Conservation (phyloP, 2,888 invertebrate genomes). For the Cabera pusaria region DNA sequence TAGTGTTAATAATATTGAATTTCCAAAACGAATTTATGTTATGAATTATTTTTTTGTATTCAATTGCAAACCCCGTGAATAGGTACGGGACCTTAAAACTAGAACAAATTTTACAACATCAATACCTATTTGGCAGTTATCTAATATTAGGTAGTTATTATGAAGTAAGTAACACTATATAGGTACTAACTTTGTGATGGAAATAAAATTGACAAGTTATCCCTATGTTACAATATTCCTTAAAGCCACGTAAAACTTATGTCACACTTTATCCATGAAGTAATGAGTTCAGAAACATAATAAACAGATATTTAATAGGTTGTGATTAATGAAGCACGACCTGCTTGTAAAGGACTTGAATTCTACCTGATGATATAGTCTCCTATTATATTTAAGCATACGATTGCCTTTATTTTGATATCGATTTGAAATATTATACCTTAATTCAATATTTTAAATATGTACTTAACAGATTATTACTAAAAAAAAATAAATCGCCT, state of each 20-base stretch:
- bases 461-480: too few relatives aligned
- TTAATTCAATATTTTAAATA: too few relatives aligned
- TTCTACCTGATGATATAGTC: too few relatives aligned
- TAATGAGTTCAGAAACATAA: too few relatives aligned
- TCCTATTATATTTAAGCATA: too few relatives aligned
- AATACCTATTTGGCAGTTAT: conserved; percentile 79
- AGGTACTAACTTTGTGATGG: conserved; percentile 46
- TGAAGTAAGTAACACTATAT: conserved; percentile 45
- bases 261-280: too few relatives aligned
- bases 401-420: too few relatives aligned
- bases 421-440: too few relatives aligned
- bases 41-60: conserved; percentile 22
- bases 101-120: conserved; percentile 69
- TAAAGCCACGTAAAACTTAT: conserved; percentile 4
- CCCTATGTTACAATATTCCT: conserved; percentile 13
- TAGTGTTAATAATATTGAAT: conserved; percentile 35
- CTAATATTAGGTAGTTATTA: conserved; percentile 55
- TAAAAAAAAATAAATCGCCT: too few relatives aligned
- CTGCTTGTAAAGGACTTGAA: too few relatives aligned
- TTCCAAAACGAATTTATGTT: conserved; percentile 30
- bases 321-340: too few relatives aligned
- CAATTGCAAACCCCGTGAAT: conserved; percentile 20
- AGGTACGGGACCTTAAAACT: conserved; percentile 28
- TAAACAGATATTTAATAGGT: too few relatives aligned
- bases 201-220: conserved; percentile 65